Evolutionary conservation across 1,140 invertebrate genomes (phyloP).

Genomic region (Penaeus vannamei): DNA sequence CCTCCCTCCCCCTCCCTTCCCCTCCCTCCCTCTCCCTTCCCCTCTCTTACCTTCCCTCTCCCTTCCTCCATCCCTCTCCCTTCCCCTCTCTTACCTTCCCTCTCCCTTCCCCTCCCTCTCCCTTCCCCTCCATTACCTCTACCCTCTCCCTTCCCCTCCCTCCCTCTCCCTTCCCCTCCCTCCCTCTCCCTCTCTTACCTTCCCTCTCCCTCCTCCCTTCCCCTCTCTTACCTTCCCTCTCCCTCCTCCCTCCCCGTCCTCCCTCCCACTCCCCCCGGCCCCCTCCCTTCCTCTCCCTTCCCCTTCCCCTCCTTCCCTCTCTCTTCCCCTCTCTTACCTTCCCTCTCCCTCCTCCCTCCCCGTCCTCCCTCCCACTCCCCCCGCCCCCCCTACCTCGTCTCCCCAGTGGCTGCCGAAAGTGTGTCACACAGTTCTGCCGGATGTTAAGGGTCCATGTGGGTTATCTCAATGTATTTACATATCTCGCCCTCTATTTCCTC

Average conservation of each 20-base stretch:
- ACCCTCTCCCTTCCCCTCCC: not conserved
- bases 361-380: not conserved
- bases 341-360: not conserved
- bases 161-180: too few relatives aligned
- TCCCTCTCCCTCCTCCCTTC: not conserved
- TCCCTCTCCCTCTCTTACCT: not conserved
- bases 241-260: not conserved
- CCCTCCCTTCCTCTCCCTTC: not conserved
- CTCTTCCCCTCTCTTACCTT: too few relatives aligned
- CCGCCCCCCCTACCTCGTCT: not conserved
- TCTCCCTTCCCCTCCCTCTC: not conserved
- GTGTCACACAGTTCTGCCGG: too few relatives aligned
- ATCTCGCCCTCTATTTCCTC: not conserved
- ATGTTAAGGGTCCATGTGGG: conserved; percentile 1
- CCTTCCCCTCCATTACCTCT: too few relatives aligned
- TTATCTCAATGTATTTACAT: conserved; percentile 8
- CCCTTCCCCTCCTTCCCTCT: not conserved
- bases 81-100: not conserved
- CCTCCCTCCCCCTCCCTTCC: too few relatives aligned
- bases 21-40: too few relatives aligned
- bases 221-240: not conserved
- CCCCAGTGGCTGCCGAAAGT: too few relatives aligned
- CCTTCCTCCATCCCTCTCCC: not conserved
- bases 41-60: not conserved
- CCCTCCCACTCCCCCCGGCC: not conserved